Evolutionary conservation across 2,888 invertebrate species (phyloP).

Genomic region (Lissonota sp.): DNA sequence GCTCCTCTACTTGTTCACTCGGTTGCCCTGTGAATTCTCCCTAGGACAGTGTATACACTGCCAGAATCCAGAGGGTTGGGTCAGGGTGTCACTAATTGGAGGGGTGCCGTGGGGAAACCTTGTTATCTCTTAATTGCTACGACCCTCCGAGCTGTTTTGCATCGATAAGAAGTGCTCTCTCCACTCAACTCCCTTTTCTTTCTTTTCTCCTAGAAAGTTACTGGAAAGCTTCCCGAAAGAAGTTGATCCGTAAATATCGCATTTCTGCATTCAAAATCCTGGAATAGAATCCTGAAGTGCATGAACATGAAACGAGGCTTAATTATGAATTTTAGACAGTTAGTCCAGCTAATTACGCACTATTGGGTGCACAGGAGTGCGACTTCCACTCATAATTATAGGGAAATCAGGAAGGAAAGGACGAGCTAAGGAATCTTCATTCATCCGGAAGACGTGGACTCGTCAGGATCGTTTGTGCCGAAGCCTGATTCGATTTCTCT

Average conservation of each 20-base stretch:
- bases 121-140: constrained; percentile 84
- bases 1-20: constrained; percentile 41
- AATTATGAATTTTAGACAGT: not conserved
- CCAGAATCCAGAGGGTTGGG: constrained; percentile 58
- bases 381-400: not conserved
- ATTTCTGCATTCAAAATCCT: too few species aligned
- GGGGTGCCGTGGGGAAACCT: constrained; percentile 82
- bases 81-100: constrained; percentile 83
- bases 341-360: not conserved
- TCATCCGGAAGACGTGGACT: constrained; percentile 46
- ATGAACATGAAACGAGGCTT: too few species aligned
- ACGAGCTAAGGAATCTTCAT: constrained; percentile 35
- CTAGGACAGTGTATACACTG: constrained; percentile 37
- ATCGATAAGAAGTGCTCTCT: constrained; percentile 79
- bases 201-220: constrained; percentile 38
- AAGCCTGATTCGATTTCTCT: constrained; percentile 63
- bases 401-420: not conserved
- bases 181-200: constrained; percentile 60
- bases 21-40: constrained; percentile 25
- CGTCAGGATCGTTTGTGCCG: constrained; percentile 63
- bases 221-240: too few species aligned
- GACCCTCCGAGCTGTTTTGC: constrained; percentile 82
- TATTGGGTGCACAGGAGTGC: not conserved
- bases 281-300: too few species aligned
- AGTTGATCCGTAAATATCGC: not conserved